These are phyloP conservation scores for Halocynthia roretzi DNA, from an alignment of 23 tunicate species.

Conservation along the genomic window DNA sequence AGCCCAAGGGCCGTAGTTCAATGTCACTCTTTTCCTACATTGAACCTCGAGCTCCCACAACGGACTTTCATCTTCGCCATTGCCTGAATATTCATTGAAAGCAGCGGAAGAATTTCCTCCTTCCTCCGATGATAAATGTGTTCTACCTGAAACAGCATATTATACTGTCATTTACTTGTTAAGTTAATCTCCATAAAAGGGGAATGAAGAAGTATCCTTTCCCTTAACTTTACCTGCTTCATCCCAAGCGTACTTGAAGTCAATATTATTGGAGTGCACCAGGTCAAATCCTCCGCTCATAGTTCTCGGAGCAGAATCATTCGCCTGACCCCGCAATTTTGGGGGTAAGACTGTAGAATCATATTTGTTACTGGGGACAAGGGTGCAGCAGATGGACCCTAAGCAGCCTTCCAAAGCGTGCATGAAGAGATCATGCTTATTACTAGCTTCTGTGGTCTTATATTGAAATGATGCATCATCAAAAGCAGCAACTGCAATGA, in stretches of 20 bases:
- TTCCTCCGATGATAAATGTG: slow-evolving; percentile 10
- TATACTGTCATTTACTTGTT: no score
- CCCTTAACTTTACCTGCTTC: slow-evolving; percentile 61
- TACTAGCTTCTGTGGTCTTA: slow-evolving; percentile 83
- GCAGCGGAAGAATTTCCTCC: no score
- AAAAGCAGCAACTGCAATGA: slow-evolving; percentile 66
- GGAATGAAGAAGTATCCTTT: no score
- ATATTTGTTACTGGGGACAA: slow-evolving; percentile 41
- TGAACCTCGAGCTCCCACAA: slow-evolving; percentile 62
- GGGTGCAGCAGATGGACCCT: slow-evolving; percentile 28
- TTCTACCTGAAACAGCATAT: no score
- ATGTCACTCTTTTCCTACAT: slow-evolving; percentile 48
- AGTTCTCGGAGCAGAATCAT: slow-evolving; percentile 68
- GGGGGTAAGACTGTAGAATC: slow-evolving; percentile 44
- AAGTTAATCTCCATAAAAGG: no score
- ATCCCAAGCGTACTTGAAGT: slow-evolving; percentile 52
- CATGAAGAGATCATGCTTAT: slow-evolving; percentile 66
- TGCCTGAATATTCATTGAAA: slow-evolving; percentile 1
- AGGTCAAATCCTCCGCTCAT: slow-evolving; percentile 84
- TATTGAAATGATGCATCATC: slow-evolving; percentile 56
- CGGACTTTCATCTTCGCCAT: slow-evolving; percentile 24
- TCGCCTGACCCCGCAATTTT: slow-evolving; percentile 18
- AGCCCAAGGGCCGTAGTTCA: slow-evolving; percentile 97
- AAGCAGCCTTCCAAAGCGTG: slow-evolving; percentile 69
- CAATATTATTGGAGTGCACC: slow-evolving; percentile 34